Conservation (phyloP, 2,888 invertebrate genomes). For the Drosophila picticornis region DNA sequence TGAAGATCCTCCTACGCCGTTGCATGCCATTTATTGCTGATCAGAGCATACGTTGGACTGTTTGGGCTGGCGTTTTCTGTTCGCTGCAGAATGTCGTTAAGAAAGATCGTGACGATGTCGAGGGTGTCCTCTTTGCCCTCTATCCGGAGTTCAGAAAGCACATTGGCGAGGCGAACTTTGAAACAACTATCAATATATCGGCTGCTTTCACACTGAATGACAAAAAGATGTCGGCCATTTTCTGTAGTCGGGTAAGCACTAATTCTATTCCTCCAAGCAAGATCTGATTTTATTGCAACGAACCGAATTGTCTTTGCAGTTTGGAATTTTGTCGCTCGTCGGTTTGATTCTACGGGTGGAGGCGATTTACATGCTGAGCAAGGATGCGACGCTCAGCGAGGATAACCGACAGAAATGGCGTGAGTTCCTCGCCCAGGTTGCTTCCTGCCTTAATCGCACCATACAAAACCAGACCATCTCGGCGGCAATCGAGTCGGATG, state of each 20-base stretch:
- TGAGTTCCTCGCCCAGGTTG: conserved; percentile 82
- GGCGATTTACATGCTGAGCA: conserved; percentile 76
- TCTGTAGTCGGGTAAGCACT: conserved; percentile 84
- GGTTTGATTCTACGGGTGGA: conserved; percentile 83
- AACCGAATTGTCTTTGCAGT: conserved; percentile 65
- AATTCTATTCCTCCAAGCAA: not conserved
- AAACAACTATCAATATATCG: conserved; percentile 81
- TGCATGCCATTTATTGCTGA: conserved; percentile 87
- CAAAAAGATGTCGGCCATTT: conserved; percentile 83
- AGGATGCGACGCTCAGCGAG: conserved; percentile 71
- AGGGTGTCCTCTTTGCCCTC: conserved; percentile 82
- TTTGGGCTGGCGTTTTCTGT: conserved; percentile 84
- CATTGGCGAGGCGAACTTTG: conserved; percentile 82
- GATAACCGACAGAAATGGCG: conserved; percentile 81
- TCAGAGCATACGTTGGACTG: conserved; percentile 82
- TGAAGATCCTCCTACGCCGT: conserved; percentile 89
- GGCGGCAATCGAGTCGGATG: conserved; percentile 84
- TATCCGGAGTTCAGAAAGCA: conserved; percentile 85
- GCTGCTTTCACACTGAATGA: conserved; percentile 82
- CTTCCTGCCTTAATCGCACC: conserved; percentile 83
- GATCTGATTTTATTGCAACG: not conserved
- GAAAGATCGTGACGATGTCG: conserved; percentile 84
- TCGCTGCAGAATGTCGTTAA: conserved; percentile 84
- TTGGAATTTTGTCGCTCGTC: conserved; percentile 84
- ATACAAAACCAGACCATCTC: conserved; percentile 84